Evolutionary conservation across 1,140 invertebrate species (phyloP), one percentile per base, ranked within the genome.

Genomic region (Drosophila prosaltans): DNA sequence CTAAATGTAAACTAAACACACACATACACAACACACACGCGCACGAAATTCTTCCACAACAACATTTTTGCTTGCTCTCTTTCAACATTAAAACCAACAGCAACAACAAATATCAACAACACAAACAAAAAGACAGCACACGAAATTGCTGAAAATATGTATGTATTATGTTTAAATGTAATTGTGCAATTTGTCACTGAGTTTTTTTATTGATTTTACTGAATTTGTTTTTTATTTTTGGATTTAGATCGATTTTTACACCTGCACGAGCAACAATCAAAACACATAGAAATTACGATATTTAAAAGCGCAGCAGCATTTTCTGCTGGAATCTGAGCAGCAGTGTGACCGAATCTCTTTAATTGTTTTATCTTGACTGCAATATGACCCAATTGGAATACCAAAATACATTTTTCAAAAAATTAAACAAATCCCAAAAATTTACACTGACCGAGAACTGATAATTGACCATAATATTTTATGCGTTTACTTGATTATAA

Each of bases 21-120:
- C 66, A 85, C 74, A 72, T 78, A 78, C 72, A 69, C 55, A 68
- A 72, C 65, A 65, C 59, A 74, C 72, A 72, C 59, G 45, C 51
- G 66, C 58, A 66, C 66, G 51, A 57, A 30, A 70, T 39, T 65
- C 64, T 54, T 11, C 36, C 73, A 45, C 74, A 66, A 69, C 64
- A 73, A 63, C 68, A 54, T 65, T 73, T 70, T 80, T 89, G 79
- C 21, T 74, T 82, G 83, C 83, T 82, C 73, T 80, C 83, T 88
- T 88, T 70, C 67, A 21, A 68, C 65, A 59, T 69, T 63, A 79
- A 68, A 70, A 59, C 63, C 32, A 36, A 36, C 51, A 68, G 40
- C 48, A 67, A 69, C 67, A 74, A 88, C 79, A 86, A 68, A 63
- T 67, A 59, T 58, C 61, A 73, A 66, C 76, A 76, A 70, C 66